Evolutionary conservation across 53 echinoderm and acorn worm genomes (phyloP).

Genomic region (Arbacia lixula): DNA sequence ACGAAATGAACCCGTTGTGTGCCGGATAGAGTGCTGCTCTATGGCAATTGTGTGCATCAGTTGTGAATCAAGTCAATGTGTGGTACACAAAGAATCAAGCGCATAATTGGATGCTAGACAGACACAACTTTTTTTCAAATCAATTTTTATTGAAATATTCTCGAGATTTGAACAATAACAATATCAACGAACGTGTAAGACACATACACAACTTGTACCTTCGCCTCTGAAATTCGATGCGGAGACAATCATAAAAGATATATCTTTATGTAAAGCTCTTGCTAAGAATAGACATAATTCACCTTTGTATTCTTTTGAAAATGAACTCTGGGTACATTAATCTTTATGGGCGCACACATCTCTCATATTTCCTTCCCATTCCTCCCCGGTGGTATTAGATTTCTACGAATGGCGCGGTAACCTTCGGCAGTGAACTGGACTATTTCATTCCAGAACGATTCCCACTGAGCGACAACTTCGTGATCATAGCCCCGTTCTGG

Average conservation of each 20-base stretch:
- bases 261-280: background rate
- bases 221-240: background rate
- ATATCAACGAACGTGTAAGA: too few relatives aligned
- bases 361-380: background rate
- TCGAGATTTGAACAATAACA: too few relatives aligned
- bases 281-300: background rate
- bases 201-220: too few relatives aligned
- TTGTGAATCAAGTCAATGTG: too few relatives aligned
- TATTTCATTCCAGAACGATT: constrained; percentile 66
- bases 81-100: too few relatives aligned
- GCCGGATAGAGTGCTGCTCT: too few relatives aligned
- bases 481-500: constrained; percentile 79
- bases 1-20: too few relatives aligned
- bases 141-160: too few relatives aligned
- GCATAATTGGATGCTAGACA: too few relatives aligned
- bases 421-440: constrained; percentile 59
- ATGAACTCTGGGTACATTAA: background rate
- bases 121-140: too few relatives aligned
- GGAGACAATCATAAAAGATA: background rate
- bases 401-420: constrained; percentile 77
- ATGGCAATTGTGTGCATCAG: too few relatives aligned
- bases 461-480: constrained; percentile 62
- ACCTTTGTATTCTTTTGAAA: background rate
- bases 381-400: constrained; percentile 52
- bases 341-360: background rate